These are phyloP conservation scores for Gryllus bimaculatus DNA, from an alignment of 1,140 invertebrate genomes.

Conservation along the genomic window DNA sequence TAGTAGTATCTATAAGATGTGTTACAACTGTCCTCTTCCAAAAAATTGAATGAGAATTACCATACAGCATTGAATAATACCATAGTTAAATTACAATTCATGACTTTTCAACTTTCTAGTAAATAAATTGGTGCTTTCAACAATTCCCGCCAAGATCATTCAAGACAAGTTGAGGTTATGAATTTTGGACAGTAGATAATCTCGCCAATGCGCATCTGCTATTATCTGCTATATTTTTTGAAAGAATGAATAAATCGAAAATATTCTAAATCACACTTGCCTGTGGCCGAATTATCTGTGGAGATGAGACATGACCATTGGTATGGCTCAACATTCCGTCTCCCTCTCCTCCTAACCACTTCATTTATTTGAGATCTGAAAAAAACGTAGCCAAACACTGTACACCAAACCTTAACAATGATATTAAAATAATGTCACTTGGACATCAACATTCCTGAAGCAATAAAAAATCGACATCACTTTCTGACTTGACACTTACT, in stretches of 20 bases:
- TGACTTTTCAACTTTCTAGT: no score
- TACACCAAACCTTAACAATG: background rate
- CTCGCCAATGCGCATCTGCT: no score
- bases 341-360: slow-evolving; percentile 22
- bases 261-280: slow-evolving; percentile 13
- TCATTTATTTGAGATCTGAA: slow-evolving; percentile 21
- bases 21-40: no score
- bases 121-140: no score
- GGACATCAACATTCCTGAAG: background rate
- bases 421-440: background rate
- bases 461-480: background rate
- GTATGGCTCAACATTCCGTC: slow-evolving; percentile 22
- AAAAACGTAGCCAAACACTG: background rate
- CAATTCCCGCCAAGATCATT: background rate
- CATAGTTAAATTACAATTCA: no score
- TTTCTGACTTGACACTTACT: slow-evolving; percentile 2
- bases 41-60: no score
- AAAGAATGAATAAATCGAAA: background rate
- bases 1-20: no score
- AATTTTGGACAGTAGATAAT: background rate
- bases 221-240: background rate
- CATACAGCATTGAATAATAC: no score
- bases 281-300: slow-evolving; percentile 22
- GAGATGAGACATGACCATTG: slow-evolving; percentile 23
- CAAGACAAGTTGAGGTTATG: background rate